phyloP scores from a whole-genome alignment of 2,797 vertebrate species.

The Australoheros facetus region DNA sequence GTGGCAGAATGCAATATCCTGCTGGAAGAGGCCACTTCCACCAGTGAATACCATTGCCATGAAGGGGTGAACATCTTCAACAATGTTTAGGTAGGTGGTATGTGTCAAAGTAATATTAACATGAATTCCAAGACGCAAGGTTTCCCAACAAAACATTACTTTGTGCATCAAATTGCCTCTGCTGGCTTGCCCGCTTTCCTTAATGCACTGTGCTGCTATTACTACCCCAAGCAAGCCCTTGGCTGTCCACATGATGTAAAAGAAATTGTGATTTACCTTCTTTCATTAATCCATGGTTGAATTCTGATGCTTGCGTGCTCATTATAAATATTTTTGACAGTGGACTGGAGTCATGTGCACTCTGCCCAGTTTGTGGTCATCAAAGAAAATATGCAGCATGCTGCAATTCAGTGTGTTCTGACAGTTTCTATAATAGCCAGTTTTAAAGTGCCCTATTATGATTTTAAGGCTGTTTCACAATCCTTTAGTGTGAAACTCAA shows the following conservation, averaged over 20 bases:
- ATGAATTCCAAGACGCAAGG: neutral
- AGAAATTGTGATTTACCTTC: neutral
- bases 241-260: neutral
- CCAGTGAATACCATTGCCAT: constrained; percentile 3
- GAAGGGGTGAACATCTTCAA: constrained; percentile 6
- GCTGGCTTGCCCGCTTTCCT: neutral
- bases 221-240: neutral
- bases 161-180: neutral
- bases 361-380: neutral
- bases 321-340: neutral
- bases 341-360: neutral
- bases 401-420: neutral
- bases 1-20: constrained; percentile 7
- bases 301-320: neutral
- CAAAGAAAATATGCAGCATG: neutral
- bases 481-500: neutral
- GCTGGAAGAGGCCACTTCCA: constrained; percentile 11
- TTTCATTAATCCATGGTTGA: neutral
- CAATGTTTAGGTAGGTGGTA: neutral
- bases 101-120: neutral
- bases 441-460: neutral
- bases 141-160: neutral
- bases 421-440: neutral
- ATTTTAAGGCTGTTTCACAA: neutral
- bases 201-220: neutral